Evolutionary conservation across 2,113 vertebrate genomes (phyloP).

Genomic region (Sarotherodon lohbergeri): DNA sequence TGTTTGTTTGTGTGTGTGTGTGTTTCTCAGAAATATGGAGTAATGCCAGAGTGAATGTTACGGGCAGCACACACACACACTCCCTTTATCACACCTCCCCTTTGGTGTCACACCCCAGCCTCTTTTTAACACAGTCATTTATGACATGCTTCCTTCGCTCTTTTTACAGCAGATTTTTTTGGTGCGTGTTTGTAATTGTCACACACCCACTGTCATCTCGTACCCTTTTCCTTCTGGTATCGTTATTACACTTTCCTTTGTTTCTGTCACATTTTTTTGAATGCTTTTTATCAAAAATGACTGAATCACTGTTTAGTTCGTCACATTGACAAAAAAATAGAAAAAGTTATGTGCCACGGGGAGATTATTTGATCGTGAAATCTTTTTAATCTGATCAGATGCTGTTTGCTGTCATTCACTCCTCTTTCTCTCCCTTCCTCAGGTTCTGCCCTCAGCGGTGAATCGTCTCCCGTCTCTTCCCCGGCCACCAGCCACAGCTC

Average conservation of each 20-base stretch:
- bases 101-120: conserved; percentile 12
- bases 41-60: not conserved
- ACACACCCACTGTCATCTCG: not conserved
- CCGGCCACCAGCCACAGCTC: conserved; percentile 94
- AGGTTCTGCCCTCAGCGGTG: conserved; percentile 88
- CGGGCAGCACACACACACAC: not conserved
- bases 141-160: not conserved
- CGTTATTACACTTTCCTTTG: not conserved
- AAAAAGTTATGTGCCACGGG: not conserved
- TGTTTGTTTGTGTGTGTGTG: not conserved
- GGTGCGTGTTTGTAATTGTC: not conserved
- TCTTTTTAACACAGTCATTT: conserved; percentile 24
- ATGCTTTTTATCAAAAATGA: conserved; percentile 17
- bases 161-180: not conserved
- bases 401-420: not conserved
- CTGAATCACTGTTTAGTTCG: not conserved
- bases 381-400: conserved; percentile 1
- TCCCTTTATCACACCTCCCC: conserved; percentile 14
- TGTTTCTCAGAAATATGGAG: conserved; percentile 23
- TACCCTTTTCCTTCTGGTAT: not conserved
- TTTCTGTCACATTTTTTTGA: not conserved
- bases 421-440: not conserved
- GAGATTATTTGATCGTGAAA: conserved; percentile 9
- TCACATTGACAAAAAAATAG: not conserved
- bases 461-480: conserved; percentile 89